Evolutionary conservation across 2,797 vertebrate genomes (phyloP).

Genomic region (Coccyzus lansbergi): DNA sequence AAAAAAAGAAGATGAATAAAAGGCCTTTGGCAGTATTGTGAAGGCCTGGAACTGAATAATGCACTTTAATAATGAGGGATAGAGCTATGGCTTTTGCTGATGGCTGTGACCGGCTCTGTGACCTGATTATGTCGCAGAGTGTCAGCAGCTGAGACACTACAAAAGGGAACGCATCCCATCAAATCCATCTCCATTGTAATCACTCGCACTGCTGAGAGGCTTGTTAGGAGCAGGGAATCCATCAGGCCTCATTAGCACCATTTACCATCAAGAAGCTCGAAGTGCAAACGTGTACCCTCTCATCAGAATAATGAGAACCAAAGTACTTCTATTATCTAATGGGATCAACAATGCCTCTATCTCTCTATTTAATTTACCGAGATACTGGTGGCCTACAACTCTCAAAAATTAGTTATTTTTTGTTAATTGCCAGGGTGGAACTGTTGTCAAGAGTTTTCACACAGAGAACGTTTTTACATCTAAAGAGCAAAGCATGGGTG

Average conservation of each 20-base stretch:
- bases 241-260: conserved; percentile 85
- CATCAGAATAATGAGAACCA: conserved; percentile 63
- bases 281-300: conserved; percentile 60
- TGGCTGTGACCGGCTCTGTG: conserved; percentile 89
- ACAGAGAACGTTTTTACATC: not conserved
- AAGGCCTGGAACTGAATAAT: conserved; percentile 85
- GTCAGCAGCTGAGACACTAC: conserved; percentile 90
- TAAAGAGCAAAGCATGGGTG: not conserved
- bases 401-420: conserved; percentile 21
- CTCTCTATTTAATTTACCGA: not conserved
- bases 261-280: conserved; percentile 83
- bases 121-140: conserved; percentile 91
- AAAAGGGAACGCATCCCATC: conserved; percentile 88
- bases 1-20: conserved; percentile 37
- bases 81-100: conserved; percentile 85
- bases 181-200: conserved; percentile 85
- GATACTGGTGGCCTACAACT: conserved; percentile 13
- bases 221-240: conserved; percentile 83
- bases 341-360: conserved; percentile 55
- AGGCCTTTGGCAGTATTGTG: conserved; percentile 78
- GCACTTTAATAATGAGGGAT: conserved; percentile 85
- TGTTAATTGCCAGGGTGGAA: not conserved
- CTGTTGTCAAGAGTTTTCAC: not conserved
- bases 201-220: conserved; percentile 80
- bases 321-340: conserved; percentile 49